Conservation (phyloP, 30 jellyfish, hydroid and myxozoan species). For the Turritopsis dohrnii region DNA sequence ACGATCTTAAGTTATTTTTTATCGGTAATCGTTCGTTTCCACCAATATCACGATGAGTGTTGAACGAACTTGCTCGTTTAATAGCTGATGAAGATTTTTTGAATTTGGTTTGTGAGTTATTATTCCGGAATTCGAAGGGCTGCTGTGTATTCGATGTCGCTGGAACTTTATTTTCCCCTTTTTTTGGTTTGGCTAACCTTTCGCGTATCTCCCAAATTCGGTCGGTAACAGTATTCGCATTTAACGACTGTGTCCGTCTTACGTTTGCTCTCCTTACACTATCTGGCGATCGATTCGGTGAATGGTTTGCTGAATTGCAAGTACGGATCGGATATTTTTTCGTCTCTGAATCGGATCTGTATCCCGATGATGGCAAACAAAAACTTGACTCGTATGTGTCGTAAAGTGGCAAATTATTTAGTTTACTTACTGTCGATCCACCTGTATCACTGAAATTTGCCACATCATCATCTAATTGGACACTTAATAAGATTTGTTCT, state of each 20-base stretch:
- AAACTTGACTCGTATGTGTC: constrained; percentile 16
- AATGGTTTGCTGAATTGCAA: constrained; percentile 14
- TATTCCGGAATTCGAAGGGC: background rate
- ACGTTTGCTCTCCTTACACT: background rate
- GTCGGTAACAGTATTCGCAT: constrained; percentile 7
- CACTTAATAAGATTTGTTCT: constrained; percentile 14
- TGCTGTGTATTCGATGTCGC: background rate
- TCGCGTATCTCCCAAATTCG: constrained; percentile 18
- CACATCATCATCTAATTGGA: constrained; percentile 5
- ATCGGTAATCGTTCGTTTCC: background rate
- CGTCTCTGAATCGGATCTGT: constrained; percentile 23
- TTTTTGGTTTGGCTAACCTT: background rate
- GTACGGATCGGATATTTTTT: constrained; percentile 19
- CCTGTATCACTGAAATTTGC: constrained; percentile 21
- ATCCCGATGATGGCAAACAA: constrained; percentile 29
- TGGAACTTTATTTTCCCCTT: background rate
- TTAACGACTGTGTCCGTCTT: constrained; percentile 16
- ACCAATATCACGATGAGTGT: background rate
- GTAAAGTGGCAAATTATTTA: background rate
- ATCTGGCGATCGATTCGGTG: constrained; percentile 20
- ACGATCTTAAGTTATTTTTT: background rate
- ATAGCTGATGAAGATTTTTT: background rate
- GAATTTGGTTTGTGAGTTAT: background rate
- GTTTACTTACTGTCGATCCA: background rate
- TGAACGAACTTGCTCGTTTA: background rate